Conservation (phyloP, 2,888 invertebrate species). For the Tetramorium bicarinatum region DNA sequence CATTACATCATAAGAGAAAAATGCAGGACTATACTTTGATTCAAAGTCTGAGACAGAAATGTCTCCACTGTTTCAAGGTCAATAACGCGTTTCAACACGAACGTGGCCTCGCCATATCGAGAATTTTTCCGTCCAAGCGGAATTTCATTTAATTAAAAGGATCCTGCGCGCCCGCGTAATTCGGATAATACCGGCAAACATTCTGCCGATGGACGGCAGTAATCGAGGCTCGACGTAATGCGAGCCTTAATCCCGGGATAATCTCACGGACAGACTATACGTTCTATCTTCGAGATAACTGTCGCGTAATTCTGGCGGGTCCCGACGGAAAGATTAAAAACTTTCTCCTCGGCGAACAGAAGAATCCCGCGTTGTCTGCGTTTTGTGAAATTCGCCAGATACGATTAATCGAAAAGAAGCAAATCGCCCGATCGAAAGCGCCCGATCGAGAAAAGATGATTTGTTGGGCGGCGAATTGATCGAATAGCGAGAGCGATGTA, state of each 20-base stretch:
- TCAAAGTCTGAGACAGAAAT: background rate
- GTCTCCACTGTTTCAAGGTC: background rate
- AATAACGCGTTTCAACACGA: slow-evolving; percentile 1
- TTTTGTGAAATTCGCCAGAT: slow-evolving; percentile 5
- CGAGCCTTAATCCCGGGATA: slow-evolving; percentile 52
- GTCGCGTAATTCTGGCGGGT: slow-evolving; percentile 48
- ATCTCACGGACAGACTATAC: slow-evolving; percentile 48
- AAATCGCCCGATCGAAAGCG: slow-evolving; percentile 16
- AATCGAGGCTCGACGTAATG: slow-evolving; percentile 56
- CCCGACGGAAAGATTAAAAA: slow-evolving; percentile 54
- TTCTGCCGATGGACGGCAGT: slow-evolving; percentile 59
- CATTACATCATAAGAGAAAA: background rate
- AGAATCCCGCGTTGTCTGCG: background rate
- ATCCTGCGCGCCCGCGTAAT: slow-evolving; percentile 25
- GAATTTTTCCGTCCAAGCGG: slow-evolving; percentile 42
- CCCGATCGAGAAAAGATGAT: background rate
- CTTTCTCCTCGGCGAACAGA: background rate
- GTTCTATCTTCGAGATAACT: slow-evolving; percentile 46
- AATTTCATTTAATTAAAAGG: slow-evolving; percentile 67
- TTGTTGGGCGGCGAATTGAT: slow-evolving; percentile 1
- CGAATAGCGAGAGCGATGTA: background rate
- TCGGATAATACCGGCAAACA: slow-evolving; percentile 57
- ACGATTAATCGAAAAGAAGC: background rate
- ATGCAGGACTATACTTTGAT: background rate
- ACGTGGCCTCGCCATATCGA: background rate